These are phyloP conservation scores for Cyclopterus lumpus DNA, from an alignment of 2,797 vertebrate species.

Conservation along the genomic window DNA sequence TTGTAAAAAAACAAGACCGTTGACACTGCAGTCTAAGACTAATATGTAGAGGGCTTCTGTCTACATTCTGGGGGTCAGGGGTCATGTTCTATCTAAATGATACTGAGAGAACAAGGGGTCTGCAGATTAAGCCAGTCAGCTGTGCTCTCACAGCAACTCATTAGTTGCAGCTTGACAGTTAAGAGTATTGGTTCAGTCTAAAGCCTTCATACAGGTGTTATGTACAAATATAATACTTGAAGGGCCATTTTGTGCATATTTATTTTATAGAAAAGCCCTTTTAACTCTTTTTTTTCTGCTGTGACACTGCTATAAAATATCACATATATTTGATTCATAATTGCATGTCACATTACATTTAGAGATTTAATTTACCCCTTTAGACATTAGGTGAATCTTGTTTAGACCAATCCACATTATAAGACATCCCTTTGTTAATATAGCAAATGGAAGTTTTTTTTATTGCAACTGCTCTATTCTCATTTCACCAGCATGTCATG, in stretches of 20 bases:
- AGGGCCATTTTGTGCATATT: not conserved
- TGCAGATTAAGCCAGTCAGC: constrained; percentile 7
- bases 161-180: constrained; percentile 13
- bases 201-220: not conserved
- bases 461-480: not conserved
- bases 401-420: not conserved
- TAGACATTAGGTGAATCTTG: not conserved
- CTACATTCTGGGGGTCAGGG: constrained; percentile 9
- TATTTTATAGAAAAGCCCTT: not conserved
- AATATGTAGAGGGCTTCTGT: not conserved
- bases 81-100: constrained; percentile 3
- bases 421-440: not conserved
- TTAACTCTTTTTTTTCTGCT: not conserved
- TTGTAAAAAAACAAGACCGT: not conserved
- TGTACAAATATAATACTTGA: not conserved
- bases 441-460: not conserved
- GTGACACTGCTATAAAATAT: not conserved
- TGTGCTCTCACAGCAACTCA: constrained; percentile 2
- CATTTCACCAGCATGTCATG: not conserved
- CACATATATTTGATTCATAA: not conserved
- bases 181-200: not conserved
- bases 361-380: not conserved
- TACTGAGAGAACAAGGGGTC: constrained; percentile 11
- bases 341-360: not conserved
- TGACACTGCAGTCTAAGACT: not conserved